These are phyloP conservation scores for Mesembrinibis cayennensis DNA, from an alignment of 2,113 vertebrate genomes.

Conservation along the genomic window DNA sequence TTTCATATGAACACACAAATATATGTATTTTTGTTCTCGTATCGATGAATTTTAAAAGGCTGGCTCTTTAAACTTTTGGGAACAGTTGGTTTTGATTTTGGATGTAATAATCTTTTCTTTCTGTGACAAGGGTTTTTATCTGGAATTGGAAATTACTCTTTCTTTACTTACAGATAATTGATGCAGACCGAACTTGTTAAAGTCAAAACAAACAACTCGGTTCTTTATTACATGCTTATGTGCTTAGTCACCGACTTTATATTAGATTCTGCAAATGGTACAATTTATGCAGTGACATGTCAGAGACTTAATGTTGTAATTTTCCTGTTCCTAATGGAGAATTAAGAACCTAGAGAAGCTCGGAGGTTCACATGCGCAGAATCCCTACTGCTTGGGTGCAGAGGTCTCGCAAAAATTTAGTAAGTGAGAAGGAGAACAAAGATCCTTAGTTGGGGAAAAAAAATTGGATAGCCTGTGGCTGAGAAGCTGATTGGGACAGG, in stretches of 20 bases:
- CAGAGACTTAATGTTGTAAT: slow-evolving; percentile 77
- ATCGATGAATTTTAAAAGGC: slow-evolving; percentile 53
- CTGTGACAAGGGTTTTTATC: slow-evolving; percentile 60
- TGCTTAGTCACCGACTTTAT: slow-evolving; percentile 72
- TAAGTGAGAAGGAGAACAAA: slow-evolving; percentile 89
- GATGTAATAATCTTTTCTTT: slow-evolving; percentile 60
- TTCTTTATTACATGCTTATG: slow-evolving; percentile 78
- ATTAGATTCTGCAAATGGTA: slow-evolving; percentile 80
- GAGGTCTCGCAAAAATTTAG: slow-evolving; percentile 85
- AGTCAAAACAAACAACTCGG: slow-evolving; percentile 82
- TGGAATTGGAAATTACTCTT: slow-evolving; percentile 71
- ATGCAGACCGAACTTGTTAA: slow-evolving; percentile 85
- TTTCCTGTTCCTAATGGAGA: slow-evolving; percentile 79
- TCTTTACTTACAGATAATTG: slow-evolving; percentile 78
- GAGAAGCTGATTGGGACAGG: slow-evolving; percentile 84
- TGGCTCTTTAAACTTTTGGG: slow-evolving; percentile 50
- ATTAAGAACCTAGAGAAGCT: slow-evolving; percentile 77
- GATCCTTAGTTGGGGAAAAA: slow-evolving; percentile 78
- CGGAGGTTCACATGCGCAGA: slow-evolving; percentile 72
- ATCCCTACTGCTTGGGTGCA: slow-evolving; percentile 80
- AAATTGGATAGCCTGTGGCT: slow-evolving; percentile 84
- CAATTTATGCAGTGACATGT: slow-evolving; percentile 83
- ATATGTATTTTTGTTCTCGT: slow-evolving; percentile 3
- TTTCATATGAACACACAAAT: slow-evolving; percentile 33
- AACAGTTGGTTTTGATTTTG: slow-evolving; percentile 71